Evolutionary conservation across 1,140 invertebrate genomes (phyloP).

Genomic region (Drosophila parabipectinata): DNA sequence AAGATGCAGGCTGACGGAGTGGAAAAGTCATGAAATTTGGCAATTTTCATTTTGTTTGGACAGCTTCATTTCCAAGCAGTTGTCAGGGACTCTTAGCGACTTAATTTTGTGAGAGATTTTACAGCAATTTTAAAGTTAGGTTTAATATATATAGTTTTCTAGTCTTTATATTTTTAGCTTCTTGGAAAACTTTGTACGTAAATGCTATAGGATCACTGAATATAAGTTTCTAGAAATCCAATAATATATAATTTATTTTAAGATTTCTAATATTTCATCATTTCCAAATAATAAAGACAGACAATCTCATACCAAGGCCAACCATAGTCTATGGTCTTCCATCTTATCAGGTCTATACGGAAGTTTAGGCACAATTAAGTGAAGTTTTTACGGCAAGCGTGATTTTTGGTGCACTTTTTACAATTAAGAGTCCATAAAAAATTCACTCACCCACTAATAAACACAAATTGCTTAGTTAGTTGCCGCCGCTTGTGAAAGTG

Average conservation of each 20-base stretch:
- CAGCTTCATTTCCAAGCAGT: constrained; percentile 43
- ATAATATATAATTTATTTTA: not conserved
- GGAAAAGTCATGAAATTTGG: constrained; percentile 46
- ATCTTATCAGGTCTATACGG: constrained; percentile 3
- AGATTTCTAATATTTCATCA: not conserved
- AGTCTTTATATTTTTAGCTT: too few relatives aligned
- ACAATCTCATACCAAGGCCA: not conserved
- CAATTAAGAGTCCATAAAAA: constrained; percentile 53
- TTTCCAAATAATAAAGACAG: not conserved
- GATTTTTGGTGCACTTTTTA: constrained; percentile 48
- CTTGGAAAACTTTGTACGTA: too few relatives aligned
- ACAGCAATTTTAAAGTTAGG: not conserved
- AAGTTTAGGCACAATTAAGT: constrained; percentile 23
- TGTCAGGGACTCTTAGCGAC: constrained; percentile 9
- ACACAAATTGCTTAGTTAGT: constrained; percentile 39
- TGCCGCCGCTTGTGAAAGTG: constrained; percentile 43
- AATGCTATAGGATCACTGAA: too few relatives aligned
- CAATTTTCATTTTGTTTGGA: constrained; percentile 44
- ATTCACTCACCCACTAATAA: constrained; percentile 57
- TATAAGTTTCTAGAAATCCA: not conserved
- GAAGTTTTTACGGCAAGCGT: constrained; percentile 33
- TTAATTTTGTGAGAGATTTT: constrained; percentile 1
- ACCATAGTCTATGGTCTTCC: constrained; percentile 28
- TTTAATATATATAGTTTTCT: too few relatives aligned
- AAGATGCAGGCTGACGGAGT: constrained; percentile 38